These are phyloP conservation scores for Malurus cyaneus DNA, from an alignment of 2,113 vertebrate genomes.

Conservation along the genomic window DNA sequence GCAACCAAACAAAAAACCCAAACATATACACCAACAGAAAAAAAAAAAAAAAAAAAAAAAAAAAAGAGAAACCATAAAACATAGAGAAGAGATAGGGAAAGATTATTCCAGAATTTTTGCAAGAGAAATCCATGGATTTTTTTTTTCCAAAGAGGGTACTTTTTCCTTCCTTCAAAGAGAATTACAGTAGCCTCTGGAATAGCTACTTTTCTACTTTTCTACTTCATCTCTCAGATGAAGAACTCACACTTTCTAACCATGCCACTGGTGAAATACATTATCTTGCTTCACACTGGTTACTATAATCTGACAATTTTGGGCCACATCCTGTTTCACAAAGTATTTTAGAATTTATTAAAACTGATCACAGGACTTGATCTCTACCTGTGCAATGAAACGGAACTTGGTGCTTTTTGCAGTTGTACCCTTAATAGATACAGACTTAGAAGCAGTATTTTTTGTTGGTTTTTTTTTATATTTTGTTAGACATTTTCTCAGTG, in stretches of 20 bases:
- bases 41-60: not conserved
- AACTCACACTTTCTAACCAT: slow-evolving; percentile 32
- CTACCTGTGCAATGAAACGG: not conserved
- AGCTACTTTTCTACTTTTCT: not conserved
- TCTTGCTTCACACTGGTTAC: not conserved
- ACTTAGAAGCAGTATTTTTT: not conserved
- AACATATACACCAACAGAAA: too few relatives aligned
- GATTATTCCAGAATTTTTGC: not conserved
- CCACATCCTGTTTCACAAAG: slow-evolving; percentile 46
- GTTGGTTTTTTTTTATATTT: not conserved
- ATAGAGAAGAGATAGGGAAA: not conserved
- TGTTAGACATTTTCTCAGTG: not conserved
- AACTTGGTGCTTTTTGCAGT: not conserved
- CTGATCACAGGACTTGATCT: not conserved
- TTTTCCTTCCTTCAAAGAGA: not conserved
- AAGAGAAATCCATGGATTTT: not conserved
- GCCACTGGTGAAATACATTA: not conserved
- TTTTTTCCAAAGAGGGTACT: not conserved
- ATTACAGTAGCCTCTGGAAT: not conserved
- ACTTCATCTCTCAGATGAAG: not conserved
- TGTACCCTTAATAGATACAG: not conserved
- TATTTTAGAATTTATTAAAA: not conserved
- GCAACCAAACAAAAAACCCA: not conserved
- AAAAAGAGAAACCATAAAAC: not conserved
- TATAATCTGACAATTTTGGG: not conserved